Percentiles rank a stretch among this genome's conserved stretches.
phyloP scores from a whole-genome alignment of 2,113 vertebrate species.

The Casuarius casuarius region DNA sequence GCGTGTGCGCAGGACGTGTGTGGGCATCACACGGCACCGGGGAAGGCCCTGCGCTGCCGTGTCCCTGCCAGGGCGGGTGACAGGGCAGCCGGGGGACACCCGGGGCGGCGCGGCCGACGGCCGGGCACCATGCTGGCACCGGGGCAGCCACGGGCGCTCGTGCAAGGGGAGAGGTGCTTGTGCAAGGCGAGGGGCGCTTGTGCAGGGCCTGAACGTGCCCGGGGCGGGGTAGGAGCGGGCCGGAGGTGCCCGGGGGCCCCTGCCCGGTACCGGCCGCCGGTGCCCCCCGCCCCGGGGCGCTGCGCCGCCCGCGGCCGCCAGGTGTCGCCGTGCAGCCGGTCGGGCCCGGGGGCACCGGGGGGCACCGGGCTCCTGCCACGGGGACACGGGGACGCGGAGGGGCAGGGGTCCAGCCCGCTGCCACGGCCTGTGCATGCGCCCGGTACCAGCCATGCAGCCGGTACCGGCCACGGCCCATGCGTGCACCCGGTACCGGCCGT shows the following conservation, averaged over 20 bases:
- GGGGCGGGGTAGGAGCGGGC: background rate
- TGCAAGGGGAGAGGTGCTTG: no score
- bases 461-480: background rate
- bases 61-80: background rate
- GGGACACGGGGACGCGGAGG: background rate
- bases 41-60: no score
- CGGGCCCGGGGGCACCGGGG: background rate
- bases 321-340: constrained; percentile 14
- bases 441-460: accelerated
- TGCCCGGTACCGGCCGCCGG: background rate
- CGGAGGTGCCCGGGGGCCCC: background rate
- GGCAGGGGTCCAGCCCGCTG: background rate
- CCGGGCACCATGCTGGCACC: no score
- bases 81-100: background rate
- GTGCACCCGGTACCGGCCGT: accelerated
- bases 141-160: no score
- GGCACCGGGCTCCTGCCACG: background rate
- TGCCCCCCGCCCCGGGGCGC: background rate
- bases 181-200: no score
- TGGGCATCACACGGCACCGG: no score
- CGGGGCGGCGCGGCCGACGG: no score
- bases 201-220: background rate
- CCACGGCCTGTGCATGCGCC: accelerated
- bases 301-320: background rate
- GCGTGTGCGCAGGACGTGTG: no score